These are phyloP conservation scores for Holacanthella duospinosa DNA, from an alignment of 2,888 invertebrate species.

Conservation along the genomic window DNA sequence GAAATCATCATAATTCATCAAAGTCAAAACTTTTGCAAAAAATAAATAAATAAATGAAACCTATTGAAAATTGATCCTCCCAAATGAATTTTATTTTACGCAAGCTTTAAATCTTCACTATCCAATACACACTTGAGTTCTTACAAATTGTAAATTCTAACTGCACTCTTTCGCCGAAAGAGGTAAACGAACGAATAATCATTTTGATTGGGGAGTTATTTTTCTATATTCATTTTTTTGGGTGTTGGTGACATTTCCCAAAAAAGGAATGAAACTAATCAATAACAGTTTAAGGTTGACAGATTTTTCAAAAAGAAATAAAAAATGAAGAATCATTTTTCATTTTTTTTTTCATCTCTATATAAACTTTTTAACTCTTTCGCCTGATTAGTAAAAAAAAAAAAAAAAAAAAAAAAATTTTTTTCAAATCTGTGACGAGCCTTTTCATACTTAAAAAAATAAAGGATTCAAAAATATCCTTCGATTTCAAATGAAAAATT, in stretches of 20 bases:
- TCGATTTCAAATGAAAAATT: too few species aligned
- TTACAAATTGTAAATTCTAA: too few species aligned
- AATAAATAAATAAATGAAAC: not conserved
- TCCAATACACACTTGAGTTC: slow-evolving; percentile 1
- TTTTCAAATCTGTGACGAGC: not conserved
- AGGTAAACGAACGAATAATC: too few species aligned
- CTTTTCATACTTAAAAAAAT: not conserved
- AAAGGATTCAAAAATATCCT: not conserved
- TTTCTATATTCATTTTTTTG: not conserved
- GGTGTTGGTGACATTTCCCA: not conserved
- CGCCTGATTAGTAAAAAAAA: not conserved
- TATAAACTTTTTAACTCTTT: not conserved
- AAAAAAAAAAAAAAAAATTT: too few species aligned
- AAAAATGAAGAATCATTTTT: not conserved
- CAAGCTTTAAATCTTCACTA: not conserved
- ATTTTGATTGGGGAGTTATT: too few species aligned
- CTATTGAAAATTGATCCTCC: not conserved
- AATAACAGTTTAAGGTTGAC: not conserved
- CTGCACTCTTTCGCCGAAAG: too few species aligned
- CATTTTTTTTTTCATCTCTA: too few species aligned
- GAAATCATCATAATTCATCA: slow-evolving; percentile 5
- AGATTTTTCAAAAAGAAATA: too few species aligned
- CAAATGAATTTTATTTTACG: not conserved
- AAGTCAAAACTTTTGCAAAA: slow-evolving; percentile 1
- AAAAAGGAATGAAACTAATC: slow-evolving; percentile 6